Conservation (phyloP, 2,113 vertebrate genomes). For the Grammomys surdaster region DNA sequence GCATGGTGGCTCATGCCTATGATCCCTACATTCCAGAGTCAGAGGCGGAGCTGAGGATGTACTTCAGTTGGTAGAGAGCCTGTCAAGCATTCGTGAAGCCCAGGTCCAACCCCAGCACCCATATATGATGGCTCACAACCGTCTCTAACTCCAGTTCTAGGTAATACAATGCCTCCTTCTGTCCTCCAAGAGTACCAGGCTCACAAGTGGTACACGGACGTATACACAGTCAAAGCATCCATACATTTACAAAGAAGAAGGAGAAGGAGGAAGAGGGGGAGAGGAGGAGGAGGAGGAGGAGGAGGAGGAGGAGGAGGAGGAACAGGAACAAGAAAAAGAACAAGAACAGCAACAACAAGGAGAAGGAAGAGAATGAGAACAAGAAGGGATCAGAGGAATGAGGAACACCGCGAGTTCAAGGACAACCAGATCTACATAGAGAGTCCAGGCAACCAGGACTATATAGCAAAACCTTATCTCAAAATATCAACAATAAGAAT, state of each 20-base stretch:
- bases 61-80: background rate
- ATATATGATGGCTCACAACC: background rate
- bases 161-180: background rate
- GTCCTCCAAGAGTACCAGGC: background rate
- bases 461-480: too few relatives aligned
- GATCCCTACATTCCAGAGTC: background rate
- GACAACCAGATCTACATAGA: background rate
- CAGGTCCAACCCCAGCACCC: background rate
- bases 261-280: too few relatives aligned
- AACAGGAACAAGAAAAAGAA: background rate
- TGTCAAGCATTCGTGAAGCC: background rate
- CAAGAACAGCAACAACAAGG: too few relatives aligned
- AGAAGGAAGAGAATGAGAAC: too few relatives aligned
- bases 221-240: background rate
- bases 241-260: background rate
- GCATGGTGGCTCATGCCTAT: background rate
- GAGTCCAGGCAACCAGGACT: too few relatives aligned
- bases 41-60: background rate
- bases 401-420: background rate
- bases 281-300: too few relatives aligned
- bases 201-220: background rate
- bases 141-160: background rate
- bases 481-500: background rate
- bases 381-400: background rate
- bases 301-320: background rate